These are phyloP conservation scores for Carapus acus DNA, from an alignment of 2,797 vertebrate genomes.

Conservation along the genomic window DNA sequence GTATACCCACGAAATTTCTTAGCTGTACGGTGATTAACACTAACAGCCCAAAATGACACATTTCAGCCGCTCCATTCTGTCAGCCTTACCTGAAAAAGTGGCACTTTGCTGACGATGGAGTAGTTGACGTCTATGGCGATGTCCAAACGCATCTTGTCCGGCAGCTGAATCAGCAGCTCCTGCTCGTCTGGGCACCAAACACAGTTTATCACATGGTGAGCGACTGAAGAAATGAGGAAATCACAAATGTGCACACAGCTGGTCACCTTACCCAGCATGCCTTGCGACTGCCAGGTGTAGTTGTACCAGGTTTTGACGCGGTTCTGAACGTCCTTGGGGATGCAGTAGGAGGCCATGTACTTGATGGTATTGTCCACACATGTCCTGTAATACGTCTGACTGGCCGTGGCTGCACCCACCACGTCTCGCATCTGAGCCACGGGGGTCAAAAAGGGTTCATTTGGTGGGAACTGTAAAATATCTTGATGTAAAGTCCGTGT, in stretches of 20 bases:
- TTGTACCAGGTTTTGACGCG: conserved; percentile 97
- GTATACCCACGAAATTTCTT: too few species aligned
- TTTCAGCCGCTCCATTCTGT: too few species aligned
- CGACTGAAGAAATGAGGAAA: background rate
- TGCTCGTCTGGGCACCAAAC: conserved; percentile 78
- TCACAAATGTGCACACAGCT: background rate
- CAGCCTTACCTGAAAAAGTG: conserved; percentile 86
- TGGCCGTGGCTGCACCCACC: conserved; percentile 89
- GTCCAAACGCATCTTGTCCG: conserved; percentile 96
- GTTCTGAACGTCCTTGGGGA: conserved; percentile 87
- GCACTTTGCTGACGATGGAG: conserved; percentile 92
- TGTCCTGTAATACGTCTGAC: conserved; percentile 89
- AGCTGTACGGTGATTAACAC: too few species aligned
- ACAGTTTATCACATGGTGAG: background rate
- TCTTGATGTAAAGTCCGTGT: background rate
- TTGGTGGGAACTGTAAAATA: background rate
- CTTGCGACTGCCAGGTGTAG: conserved; percentile 97
- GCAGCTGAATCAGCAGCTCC: conserved; percentile 88
- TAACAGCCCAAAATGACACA: too few species aligned
- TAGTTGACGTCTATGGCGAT: conserved; percentile 94
- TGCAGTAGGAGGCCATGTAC: conserved; percentile 95
- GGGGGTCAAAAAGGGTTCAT: too few species aligned
- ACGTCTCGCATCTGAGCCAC: conserved; percentile 90
- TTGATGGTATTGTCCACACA: conserved; percentile 95
- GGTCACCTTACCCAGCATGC: conserved; percentile 91